Conservation (phyloP, 2,113 vertebrate genomes). For the Elanoides forficatus region DNA sequence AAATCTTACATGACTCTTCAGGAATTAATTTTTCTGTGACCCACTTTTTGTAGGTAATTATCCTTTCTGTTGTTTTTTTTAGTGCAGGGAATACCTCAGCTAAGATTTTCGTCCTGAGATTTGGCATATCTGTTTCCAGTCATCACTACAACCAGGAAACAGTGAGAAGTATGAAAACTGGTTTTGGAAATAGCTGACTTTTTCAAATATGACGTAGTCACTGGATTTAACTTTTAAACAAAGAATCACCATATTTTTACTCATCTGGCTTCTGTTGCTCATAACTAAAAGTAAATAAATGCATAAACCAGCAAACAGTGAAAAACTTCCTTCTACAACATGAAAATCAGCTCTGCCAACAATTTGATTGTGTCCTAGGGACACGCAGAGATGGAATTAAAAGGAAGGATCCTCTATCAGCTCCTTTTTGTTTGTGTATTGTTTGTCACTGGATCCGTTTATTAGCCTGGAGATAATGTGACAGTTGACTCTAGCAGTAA, state of each 20-base stretch:
- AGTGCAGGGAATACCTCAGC: not conserved
- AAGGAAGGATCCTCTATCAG: constrained; percentile 64
- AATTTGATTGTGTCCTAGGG: constrained; percentile 28
- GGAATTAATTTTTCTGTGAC: constrained; percentile 10
- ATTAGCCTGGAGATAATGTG: constrained; percentile 75
- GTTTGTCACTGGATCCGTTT: constrained; percentile 70
- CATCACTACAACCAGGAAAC: not conserved
- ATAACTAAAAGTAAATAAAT: not conserved
- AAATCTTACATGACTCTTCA: not conserved
- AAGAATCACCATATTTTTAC: not conserved
- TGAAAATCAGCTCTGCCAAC: not conserved
- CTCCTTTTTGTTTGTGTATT: constrained; percentile 65
- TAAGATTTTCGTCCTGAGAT: not conserved
- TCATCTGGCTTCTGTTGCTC: not conserved
- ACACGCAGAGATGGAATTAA: constrained; percentile 14
- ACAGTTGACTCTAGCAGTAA: constrained; percentile 73
- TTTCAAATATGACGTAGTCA: not conserved
- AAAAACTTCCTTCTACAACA: not conserved
- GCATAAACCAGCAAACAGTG: not conserved
- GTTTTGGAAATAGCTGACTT: not conserved
- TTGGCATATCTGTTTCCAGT: not conserved
- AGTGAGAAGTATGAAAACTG: not conserved
- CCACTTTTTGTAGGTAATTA: not conserved
- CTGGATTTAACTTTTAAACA: not conserved
- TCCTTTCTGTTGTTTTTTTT: not conserved